These are phyloP conservation scores for Scelioninae gen. 1 DNA, from an alignment of 2,888 invertebrate genomes.

Conservation along the genomic window DNA sequence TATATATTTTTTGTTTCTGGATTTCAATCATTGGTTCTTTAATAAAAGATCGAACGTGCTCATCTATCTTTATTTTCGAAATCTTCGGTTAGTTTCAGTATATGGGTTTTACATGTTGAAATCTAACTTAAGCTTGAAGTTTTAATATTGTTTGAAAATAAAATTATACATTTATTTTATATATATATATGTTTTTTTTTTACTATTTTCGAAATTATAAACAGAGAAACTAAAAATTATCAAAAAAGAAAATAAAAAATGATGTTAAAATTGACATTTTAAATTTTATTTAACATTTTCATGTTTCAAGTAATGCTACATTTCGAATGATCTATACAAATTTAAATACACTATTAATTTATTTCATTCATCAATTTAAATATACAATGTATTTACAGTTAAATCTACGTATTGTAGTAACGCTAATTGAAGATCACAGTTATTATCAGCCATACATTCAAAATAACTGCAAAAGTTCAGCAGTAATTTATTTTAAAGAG, in stretches of 20 bases:
- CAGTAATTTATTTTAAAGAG: conserved; percentile 38
- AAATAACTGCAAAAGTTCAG: conserved; percentile 35
- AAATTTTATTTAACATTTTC: too few relatives aligned
- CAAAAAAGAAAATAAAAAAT: too few relatives aligned
- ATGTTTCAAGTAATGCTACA: too few relatives aligned
- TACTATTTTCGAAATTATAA: too few relatives aligned
- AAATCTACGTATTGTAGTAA: conserved; percentile 24
- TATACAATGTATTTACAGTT: background rate
- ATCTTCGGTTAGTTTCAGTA: conserved; percentile 45
- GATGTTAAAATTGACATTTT: too few relatives aligned
- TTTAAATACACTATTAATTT: too few relatives aligned
- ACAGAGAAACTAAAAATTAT: too few relatives aligned
- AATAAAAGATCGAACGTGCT: conserved; percentile 61
- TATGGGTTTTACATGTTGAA: conserved; percentile 60
- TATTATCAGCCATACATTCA: conserved; percentile 29
- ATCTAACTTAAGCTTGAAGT: conserved; percentile 42
- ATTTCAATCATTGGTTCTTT: conserved; percentile 62
- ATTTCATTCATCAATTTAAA: too few relatives aligned
- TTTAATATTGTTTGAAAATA: too few relatives aligned
- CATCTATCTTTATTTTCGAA: conserved; percentile 66
- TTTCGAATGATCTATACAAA: too few relatives aligned
- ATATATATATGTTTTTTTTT: too few relatives aligned
- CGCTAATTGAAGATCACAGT: conserved; percentile 11
- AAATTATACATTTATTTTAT: too few relatives aligned
- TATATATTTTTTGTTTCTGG: conserved; percentile 38